Percentiles rank a stretch among this genome's conserved stretches.
phyloP scores from a whole-genome alignment of 2,113 vertebrate genomes.

The Chauna torquata region DNA sequence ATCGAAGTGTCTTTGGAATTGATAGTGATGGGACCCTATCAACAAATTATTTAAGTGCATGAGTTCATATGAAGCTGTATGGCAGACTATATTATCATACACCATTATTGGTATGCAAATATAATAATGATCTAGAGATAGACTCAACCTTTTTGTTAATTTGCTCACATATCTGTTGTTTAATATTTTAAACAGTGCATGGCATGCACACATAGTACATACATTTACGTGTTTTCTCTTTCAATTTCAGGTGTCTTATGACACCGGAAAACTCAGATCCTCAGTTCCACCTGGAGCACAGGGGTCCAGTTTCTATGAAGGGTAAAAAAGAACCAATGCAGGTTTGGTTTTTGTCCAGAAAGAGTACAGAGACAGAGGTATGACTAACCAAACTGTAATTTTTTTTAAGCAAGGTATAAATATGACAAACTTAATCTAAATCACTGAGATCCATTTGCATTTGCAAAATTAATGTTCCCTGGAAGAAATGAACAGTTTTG shows the following conservation, averaged over 20 bases:
- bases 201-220: background rate
- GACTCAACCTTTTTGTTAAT: background rate
- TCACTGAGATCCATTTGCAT: slow-evolving; percentile 2
- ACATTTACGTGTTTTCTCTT: background rate
- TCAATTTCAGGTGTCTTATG: slow-evolving; percentile 89
- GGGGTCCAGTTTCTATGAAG: slow-evolving; percentile 96
- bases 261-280: slow-evolving; percentile 93
- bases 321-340: slow-evolving; percentile 99
- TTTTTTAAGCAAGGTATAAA: slow-evolving; percentile 12
- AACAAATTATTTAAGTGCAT: background rate
- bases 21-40: background rate
- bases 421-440: slow-evolving; percentile 40
- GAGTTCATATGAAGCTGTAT: background rate
- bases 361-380: slow-evolving; percentile 79
- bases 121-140: background rate
- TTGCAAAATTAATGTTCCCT: slow-evolving; percentile 48
- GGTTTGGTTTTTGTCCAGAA: slow-evolving; percentile 97
- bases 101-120: background rate
- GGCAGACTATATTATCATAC: background rate
- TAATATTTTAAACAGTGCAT: background rate
- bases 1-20: background rate
- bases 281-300: slow-evolving; percentile 91
- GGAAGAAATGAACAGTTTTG: slow-evolving; percentile 16
- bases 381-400: slow-evolving; percentile 44
- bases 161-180: background rate